phyloP scores from a whole-genome alignment of 2,888 invertebrate genomes.

The Drosophila longiperda region DNA sequence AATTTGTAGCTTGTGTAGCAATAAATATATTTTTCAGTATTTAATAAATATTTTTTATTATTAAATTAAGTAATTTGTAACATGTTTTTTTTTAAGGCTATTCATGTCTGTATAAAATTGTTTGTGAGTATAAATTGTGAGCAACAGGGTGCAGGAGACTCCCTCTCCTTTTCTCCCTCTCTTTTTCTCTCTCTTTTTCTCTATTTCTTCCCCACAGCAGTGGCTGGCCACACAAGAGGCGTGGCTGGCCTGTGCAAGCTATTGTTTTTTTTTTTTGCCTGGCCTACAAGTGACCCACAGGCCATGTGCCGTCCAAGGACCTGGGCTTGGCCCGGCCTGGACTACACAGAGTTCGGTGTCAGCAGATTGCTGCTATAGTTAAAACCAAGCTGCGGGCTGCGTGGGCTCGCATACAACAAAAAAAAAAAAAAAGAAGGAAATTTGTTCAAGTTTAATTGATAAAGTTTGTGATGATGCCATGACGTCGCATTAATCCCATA shows the following conservation, averaged over 20 bases:
- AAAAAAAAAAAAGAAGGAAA: slow-evolving; percentile 42
- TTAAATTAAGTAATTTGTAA: not conserved
- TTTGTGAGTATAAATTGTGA: slow-evolving; percentile 5
- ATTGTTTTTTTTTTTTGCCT: slow-evolving; percentile 70
- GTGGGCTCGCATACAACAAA: slow-evolving; percentile 49
- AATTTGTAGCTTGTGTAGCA: not conserved
- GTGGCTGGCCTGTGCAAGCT: slow-evolving; percentile 22
- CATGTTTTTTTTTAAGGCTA: not conserved
- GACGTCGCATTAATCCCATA: slow-evolving; percentile 72
- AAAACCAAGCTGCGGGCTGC: slow-evolving; percentile 64
- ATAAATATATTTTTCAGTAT: not conserved
- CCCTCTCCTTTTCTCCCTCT: not conserved
- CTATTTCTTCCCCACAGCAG: not conserved
- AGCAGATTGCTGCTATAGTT: slow-evolving; percentile 55
- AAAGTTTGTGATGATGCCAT: slow-evolving; percentile 76
- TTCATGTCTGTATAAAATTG: not conserved
- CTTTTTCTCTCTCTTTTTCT: not conserved
- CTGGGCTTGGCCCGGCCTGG: slow-evolving; percentile 4
- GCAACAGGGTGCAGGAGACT: slow-evolving; percentile 17
- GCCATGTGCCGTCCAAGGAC: slow-evolving; percentile 26
- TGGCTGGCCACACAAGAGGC: slow-evolving; percentile 27
- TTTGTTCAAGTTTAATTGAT: slow-evolving; percentile 77
- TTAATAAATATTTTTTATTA: not conserved
- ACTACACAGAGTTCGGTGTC: slow-evolving; percentile 33
- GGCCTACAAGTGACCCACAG: slow-evolving; percentile 57